Evolutionary conservation across 2,797 vertebrate genomes (phyloP), one percentile per base, ranked within the genome.

Genomic region (Lateolabrax maculatus): DNA sequence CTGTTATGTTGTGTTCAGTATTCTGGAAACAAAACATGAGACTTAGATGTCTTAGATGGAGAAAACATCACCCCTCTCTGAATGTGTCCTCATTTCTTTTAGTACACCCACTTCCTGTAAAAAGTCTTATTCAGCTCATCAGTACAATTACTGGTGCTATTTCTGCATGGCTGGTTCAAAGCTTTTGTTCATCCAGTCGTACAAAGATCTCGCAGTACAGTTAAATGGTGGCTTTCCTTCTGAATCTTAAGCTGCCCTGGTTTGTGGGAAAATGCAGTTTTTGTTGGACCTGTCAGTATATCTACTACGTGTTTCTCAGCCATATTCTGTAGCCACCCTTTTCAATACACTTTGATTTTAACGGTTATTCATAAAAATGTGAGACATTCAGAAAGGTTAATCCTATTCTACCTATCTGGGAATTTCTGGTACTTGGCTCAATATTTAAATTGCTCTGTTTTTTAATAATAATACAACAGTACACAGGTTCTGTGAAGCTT

Each of bases 141-240:
- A 51, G 52, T 60, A 58, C 49, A 41, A 79, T 77, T 79, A 68
- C 75, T 70, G 58, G 29, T 60, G 21, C 75, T 72, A 69, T 84
- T 81, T 73, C 61, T 84, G 74, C 60, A 52, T 41, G 41, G 58
- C 58, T 60, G 60, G 66, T 84, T 71, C 48, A 78, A 69, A 71
- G 71, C 72, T 67, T 85, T 81, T 81, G 79, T 81, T 85, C 77
- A 23, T 39, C 46, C 61, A 31, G 53, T 79, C 53, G 53, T 48
- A 66, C 41, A 52, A 75, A 75, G 49, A 51, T 77, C 64, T 7
- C 37, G 6, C 49, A 51, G 51, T 11, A 25, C 21, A 34, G 10
- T 56, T 23, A 52, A 71, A 77, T 48, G 51, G 55, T 64, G 49
- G 41, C 41, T 37, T 56, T 79, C 2, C 36, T 46, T 74, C 18